Evolutionary conservation across 2,113 vertebrate genomes (phyloP), one percentile per base, ranked within the genome.

Genomic region (Gnathonemus echidnorhynchus): DNA sequence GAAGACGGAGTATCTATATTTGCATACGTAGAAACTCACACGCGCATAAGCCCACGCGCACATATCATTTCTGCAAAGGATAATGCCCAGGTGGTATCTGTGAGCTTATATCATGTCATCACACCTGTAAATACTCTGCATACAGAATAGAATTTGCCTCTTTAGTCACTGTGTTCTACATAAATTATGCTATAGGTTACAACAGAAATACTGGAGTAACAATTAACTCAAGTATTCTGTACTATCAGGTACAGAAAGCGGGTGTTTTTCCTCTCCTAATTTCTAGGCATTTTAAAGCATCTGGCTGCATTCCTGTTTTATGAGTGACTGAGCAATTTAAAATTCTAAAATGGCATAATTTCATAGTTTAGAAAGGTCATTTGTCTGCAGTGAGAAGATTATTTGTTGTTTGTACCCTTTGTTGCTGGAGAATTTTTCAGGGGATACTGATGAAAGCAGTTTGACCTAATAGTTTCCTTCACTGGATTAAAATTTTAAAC

Each of bases 291-390:
- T 48, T 48, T 45, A 85, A 85, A 48, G 42, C 5, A 24, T 48
- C 39, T 85, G 83, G 39, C 83, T 85, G 83, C 8, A 11, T 85
- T 85, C 83, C 15, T 48, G 15, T n/a, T 85, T 48, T 85, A 48
- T 85, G 83, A 85, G 83, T 85, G 45, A 35, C 39, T 42, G 39
- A 85, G 45, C 45, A 85, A 48, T 85, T 48, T 48, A 27, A 24
- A 48, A 85, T 85, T 48, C 83, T n/a, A 85, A 45, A 85, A 85
- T 7, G 21, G 83, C 45, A 85, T 85, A 85, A 85, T 85, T 85
- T 85, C 19, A 85, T 85, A 85, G 19, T 42, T 85, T n/a, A 48
- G 9, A 48, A 85, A 85, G 83, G 83, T 85, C 83, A 85, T 45
- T 48, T 85, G 39, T 85, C 83, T 85, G 83, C 83, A 48, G 8